Base-by-base conservation (phyloP, 2,113 vertebrate genomes). In the Limanda limanda region DNA sequence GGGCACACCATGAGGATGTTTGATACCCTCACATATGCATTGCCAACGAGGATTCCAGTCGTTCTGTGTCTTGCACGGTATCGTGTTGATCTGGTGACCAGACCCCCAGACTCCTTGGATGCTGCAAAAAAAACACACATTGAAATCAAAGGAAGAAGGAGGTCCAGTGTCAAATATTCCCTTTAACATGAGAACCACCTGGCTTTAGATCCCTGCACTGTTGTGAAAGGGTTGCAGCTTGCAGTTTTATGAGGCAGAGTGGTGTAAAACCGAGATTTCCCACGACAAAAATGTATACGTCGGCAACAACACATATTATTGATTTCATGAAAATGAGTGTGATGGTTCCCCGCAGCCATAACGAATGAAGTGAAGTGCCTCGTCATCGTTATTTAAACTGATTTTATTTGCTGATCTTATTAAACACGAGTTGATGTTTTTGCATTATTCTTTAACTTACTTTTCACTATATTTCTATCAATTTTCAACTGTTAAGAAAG, bases 41-140 rank as follows among this genome's bases (percentile, higher is more conserved):
- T 67, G 37, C 79, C 52, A 68, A 78, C 77, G 68, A 76, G 74
- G 71, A 72, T 82, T 71, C 42, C 54, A 71, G 60, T 79, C 17
- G 57, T 82, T 65, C 0, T 18, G 31, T 18, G 4, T 48, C 20
- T 69, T 17, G 59, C 69, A 68, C 4, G 35, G 17, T 37, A 76
- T 59, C 9, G 47, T 62, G 48, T 45, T 65, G 68, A 69, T 80
- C 64, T 72, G 69, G 23, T 78, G 77, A 40, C 67, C 69, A 78
- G 71, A 78, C 48, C 56, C n/a, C n/a, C n/a, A n/a, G n/a, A 65
- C 69, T 69, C 7, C 56, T 59, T n/a, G 40, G 70, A 75, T 11
- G 47, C 4, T 54, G 24, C 24, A 21, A 21, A 69, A 23, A 82
- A 66, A 67, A 61, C 66, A 67, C 52, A 31, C 31, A 31, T 71